Base-by-base conservation (phyloP, 1,140 invertebrate genomes). In the Drosophila melanica region DNA sequence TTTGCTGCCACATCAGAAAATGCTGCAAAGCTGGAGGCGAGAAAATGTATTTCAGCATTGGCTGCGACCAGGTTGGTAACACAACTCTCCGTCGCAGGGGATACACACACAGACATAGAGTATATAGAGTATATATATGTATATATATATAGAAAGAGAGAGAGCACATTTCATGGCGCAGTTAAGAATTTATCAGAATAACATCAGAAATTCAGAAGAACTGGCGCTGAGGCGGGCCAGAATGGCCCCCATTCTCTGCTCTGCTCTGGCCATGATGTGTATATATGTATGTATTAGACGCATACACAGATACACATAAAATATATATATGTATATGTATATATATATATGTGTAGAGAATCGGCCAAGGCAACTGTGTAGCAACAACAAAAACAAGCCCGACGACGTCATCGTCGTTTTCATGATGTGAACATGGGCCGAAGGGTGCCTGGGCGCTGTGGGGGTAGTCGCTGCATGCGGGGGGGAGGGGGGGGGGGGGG, bases 191-290 rank as follows among this genome's bases (percentile, higher is more conserved):
- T 90, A 90, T 90, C 86, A 90, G 81, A 90, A 81, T 63, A 90
- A 90, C 86, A 90, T 90, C 86, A 90, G 86, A 85, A 90, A 90
- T 90, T 90, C 86, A 90, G 86, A 90, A 74, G 81, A 90, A 82
- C 78, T 75, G 75, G 67, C 82, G 63, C 42, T 70, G 71, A 41
- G 65, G 62, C 78, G 23, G 23, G 23, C 2, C 23, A 4, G 30
- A 20, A 23, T 3, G 23, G 3, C 33, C 18, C 33, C 27, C 33
- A n/a, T 37, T 1, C 35, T 2, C n/a, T 12, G 4, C 35, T 33
- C 12, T 66, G 41, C 9, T 27, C 33, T 48, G 59, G 44, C 51
- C 62, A 55, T 64, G 67, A 71, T 80, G 51, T 75, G 48, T 66
- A 62, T 59, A 68, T 70, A 75, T 59, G 42, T 33, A 33, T 33